Percentiles rank a stretch among this genome's conserved stretches.
Conservation (phyloP, 2,797 vertebrate genomes). For the Lutra lutra region DNA sequence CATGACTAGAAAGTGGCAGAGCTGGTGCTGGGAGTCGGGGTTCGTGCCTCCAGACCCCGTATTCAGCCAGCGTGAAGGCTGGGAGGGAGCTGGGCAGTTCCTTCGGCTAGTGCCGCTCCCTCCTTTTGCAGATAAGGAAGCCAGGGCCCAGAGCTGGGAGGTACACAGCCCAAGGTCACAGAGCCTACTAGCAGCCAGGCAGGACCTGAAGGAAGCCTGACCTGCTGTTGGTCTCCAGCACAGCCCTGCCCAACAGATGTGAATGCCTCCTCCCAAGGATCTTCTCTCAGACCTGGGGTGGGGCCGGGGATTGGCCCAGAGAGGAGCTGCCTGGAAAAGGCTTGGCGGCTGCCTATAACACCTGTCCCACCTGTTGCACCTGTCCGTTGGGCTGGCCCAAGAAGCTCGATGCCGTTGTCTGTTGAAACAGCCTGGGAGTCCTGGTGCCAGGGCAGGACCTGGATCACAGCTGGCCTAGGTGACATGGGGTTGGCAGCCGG, state of each 20-base stretch:
- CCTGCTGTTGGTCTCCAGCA: neutral
- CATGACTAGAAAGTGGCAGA: neutral
- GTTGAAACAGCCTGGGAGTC: neutral
- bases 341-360: neutral
- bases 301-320: neutral
- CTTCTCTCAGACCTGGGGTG: neutral
- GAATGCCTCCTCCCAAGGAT: neutral
- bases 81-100: neutral
- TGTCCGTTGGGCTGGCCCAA: neutral
- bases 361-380: neutral
- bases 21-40: neutral
- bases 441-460: neutral
- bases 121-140: neutral
- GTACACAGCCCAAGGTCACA: neutral
- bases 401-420: neutral
- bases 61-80: accelerated
- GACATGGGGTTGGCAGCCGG: neutral
- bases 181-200: neutral
- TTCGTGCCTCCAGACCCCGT: neutral
- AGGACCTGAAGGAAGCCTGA: neutral
- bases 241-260: neutral
- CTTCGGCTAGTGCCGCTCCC: neutral
- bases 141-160: neutral
- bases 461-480: neutral
- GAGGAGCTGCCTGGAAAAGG: neutral